Percentiles rank a stretch among this genome's conserved stretches.
Evolutionary conservation across 2,888 invertebrate species (phyloP).

Genomic region (Agelastica alni): DNA sequence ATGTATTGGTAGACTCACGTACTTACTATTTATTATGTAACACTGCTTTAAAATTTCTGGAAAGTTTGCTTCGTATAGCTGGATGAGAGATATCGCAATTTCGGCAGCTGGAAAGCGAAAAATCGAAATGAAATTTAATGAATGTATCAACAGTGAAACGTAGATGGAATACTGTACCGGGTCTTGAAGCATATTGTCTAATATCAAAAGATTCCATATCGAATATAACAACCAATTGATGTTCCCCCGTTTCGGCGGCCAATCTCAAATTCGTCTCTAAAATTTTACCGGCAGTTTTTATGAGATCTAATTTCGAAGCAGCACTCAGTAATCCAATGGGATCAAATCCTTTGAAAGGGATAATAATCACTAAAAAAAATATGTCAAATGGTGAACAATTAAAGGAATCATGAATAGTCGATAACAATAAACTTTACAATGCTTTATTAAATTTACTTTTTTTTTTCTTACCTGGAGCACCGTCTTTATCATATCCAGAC

Average conservation of each 20-base stretch:
- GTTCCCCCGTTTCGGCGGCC: constrained; percentile 65
- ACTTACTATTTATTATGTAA: constrained; percentile 83
- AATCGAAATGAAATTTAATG: no score
- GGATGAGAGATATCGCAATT: constrained; percentile 77
- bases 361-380: constrained; percentile 67
- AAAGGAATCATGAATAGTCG: no score
- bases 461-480: constrained; percentile 75
- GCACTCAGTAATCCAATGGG: constrained; percentile 80
- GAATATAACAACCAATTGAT: constrained; percentile 72
- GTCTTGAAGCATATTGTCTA: constrained; percentile 83
- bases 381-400: no score
- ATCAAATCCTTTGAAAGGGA: constrained; percentile 82
- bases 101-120: constrained; percentile 68
- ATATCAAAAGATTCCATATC: constrained; percentile 80
- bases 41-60: constrained; percentile 88
- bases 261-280: constrained; percentile 69
- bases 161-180: constrained; percentile 59
- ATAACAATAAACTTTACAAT: no score
- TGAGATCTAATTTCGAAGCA: constrained; percentile 71
- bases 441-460: no score
- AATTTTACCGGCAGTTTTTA: constrained; percentile 68
- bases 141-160: no score
- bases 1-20: no score
- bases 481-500: constrained; percentile 81
- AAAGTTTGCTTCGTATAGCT: constrained; percentile 90